A percentile compares a stretch with the other conserved stretches of the same genome.
phyloP scores from a whole-genome alignment of 2,888 invertebrate species.

The Meliscaeva auricollis region DNA sequence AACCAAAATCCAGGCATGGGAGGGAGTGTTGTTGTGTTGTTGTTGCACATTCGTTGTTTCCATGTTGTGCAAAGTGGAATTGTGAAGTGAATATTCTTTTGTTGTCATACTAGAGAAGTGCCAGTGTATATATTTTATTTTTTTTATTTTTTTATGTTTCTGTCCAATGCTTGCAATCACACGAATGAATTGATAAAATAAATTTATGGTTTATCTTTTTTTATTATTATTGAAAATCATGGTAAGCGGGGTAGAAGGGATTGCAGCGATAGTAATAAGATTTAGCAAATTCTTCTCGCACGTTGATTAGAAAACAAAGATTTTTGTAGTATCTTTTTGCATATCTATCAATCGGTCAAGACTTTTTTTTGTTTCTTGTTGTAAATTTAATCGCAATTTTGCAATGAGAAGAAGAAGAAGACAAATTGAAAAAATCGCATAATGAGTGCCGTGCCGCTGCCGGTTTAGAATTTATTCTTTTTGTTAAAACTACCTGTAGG shows the following conservation, averaged over 20 bases:
- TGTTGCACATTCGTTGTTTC: conserved; percentile 25
- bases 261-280: too few species aligned
- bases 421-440: too few species aligned
- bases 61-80: conserved; percentile 64
- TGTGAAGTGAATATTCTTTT: conserved; percentile 72
- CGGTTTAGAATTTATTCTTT: background rate
- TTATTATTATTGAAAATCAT: background rate
- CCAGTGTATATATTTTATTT: conserved; percentile 36
- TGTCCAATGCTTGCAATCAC: conserved; percentile 37
- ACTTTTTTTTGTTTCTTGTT: background rate
- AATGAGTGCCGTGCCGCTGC: conserved; percentile 26
- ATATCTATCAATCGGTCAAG: background rate
- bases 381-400: background rate
- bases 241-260: background rate
- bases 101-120: conserved; percentile 70
- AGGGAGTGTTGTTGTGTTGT: conserved; percentile 20
- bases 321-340: background rate
- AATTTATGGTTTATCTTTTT: conserved; percentile 53
- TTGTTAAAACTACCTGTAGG: conserved; percentile 59
- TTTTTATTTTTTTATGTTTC: conserved; percentile 23
- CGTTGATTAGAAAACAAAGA: background rate
- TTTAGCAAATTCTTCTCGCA: background rate
- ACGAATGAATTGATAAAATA: conserved; percentile 56
- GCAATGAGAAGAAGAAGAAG: too few species aligned
- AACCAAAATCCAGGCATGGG: background rate